Base-by-base conservation (phyloP, 2,888 invertebrate genomes). In the Ophion obscuratus region DNA sequence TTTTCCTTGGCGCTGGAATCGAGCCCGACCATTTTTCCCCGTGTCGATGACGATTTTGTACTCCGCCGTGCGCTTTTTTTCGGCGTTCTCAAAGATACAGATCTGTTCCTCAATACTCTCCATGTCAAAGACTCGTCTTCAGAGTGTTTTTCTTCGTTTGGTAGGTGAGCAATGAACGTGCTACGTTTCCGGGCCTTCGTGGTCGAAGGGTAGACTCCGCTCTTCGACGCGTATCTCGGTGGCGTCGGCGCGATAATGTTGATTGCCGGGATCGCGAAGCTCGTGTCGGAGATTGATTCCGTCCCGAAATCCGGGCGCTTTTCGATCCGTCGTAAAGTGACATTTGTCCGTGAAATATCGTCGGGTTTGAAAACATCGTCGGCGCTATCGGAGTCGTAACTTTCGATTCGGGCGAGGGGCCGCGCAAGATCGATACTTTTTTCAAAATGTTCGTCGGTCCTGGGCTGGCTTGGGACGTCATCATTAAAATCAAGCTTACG, bases 401-500 rank as follows among this genome's bases (percentile, higher is more conserved):
- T 88, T 6, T 92, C 90, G 68, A 92, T 91, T 36, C 68, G 89
- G 0, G 76, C 85, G 2, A 91, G 78, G 10, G 88, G 88, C 36
- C 68, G 81, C 7, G 84, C 85, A 59, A 92, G 86, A 64, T 83
- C 78, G 14, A 84, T 36, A 71, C 86, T 87, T 14, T 70, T 77
- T 5, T 88, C 81, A 2, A 36, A 20, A 57, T 89, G 84, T 57
- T 92, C 87, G 20, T 88, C 82, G 14, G 87, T 4, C 1, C 78
- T 62, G 40, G 90, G 79, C 83, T 91, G 87, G 9, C 89, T 86
- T 24, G 88, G 61, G 14, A 62, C 80, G 1, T 87, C 77, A 53
- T 92, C 92, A 70, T 92, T 88, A 47, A 94, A 94, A 85, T 92
- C 92, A 2, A 94, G 93, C 80, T 92, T 93, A 9, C 90, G 89